Evolutionary conservation across 2,113 vertebrate species (phyloP).

Genomic region (Myotis lucifugus): DNA sequence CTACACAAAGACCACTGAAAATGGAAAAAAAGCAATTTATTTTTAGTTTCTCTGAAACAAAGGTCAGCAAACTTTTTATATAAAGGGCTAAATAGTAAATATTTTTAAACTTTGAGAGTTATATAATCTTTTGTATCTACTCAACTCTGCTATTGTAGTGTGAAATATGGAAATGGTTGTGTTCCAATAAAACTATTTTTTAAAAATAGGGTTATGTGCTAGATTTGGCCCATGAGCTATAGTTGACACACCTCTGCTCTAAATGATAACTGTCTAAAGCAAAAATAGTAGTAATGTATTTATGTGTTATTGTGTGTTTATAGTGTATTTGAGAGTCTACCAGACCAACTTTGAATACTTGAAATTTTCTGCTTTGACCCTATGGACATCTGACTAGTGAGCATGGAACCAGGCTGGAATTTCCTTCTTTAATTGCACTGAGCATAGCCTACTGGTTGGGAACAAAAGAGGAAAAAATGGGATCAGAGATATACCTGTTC

Average conservation of each 20-base stretch:
- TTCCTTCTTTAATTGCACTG: not conserved
- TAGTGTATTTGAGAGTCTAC: not conserved
- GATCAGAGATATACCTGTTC: not conserved
- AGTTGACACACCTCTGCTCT: not conserved
- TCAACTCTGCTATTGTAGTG: not conserved
- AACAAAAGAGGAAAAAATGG: not conserved
- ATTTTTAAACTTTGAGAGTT: not conserved
- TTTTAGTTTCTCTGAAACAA: conserved; percentile 2
- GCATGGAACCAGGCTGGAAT: conserved; percentile 1
- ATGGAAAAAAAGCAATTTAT: not conserved
- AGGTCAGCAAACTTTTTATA: conserved; percentile 22
- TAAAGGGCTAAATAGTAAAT: not conserved
- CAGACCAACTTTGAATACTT: not conserved
- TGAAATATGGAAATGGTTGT: not conserved
- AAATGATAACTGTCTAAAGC: not conserved
- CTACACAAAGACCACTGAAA: not conserved
- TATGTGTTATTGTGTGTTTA: not conserved
- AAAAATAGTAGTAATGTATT: not conserved
- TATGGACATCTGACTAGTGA: not conserved
- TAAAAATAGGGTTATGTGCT: not conserved
- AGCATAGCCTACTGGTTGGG: not conserved
- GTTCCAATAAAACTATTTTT: not conserved
- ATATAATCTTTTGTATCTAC: not conserved
- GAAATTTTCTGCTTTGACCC: conserved; percentile 27
- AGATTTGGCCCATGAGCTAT: not conserved